Percentiles rank a stretch among this genome's conserved stretches.
These are phyloP conservation scores for Eupeodes luniger DNA, from an alignment of 2,888 invertebrate species.

Conservation along the genomic window DNA sequence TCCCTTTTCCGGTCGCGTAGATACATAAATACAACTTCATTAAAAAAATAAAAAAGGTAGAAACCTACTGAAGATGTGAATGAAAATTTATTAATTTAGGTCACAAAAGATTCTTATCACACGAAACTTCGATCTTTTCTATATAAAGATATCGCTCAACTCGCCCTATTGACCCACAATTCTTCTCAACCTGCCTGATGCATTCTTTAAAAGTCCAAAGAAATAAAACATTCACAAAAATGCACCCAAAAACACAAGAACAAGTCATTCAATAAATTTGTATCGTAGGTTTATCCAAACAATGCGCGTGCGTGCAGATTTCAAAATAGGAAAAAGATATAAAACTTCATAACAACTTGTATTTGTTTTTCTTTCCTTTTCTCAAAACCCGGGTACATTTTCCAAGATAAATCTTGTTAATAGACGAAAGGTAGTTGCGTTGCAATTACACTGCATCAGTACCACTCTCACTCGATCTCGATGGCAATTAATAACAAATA, in stretches of 20 bases:
- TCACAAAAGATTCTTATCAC: constrained; percentile 46
- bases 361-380: not conserved
- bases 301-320: constrained; percentile 67
- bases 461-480: constrained; percentile 63
- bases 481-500: constrained; percentile 28
- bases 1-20: not conserved
- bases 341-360: constrained; percentile 24
- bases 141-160: not conserved
- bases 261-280: constrained; percentile 27
- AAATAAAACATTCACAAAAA: not conserved
- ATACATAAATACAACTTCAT: constrained; percentile 6
- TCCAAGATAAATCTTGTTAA: not conserved
- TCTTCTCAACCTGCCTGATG: constrained; percentile 30
- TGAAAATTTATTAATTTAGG: constrained; percentile 18
- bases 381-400: constrained; percentile 1
- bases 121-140: constrained; percentile 13
- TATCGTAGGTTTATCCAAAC: not conserved
- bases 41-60: not conserved
- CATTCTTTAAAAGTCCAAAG: constrained; percentile 12
- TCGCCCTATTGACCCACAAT: constrained; percentile 53
- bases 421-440: constrained; percentile 17
- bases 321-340: constrained; percentile 25
- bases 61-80: not conserved
- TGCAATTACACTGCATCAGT: constrained; percentile 9
- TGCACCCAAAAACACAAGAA: not conserved